Evolutionary conservation across 2,888 invertebrate genomes (phyloP).

Genomic region (Ashinkailepas kermadecensis): DNA sequence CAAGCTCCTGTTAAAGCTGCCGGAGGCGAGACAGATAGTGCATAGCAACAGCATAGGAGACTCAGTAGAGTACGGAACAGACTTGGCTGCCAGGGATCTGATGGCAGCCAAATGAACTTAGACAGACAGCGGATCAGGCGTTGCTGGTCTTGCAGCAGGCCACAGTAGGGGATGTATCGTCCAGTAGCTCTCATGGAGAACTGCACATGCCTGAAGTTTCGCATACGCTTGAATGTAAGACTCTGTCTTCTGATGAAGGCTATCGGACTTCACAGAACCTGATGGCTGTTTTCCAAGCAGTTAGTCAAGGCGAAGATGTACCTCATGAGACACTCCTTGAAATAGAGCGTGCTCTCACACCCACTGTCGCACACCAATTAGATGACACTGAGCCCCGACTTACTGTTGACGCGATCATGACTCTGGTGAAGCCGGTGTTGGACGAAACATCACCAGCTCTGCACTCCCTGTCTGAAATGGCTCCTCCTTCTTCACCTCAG

Average conservation of each 20-base stretch:
- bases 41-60: too few species aligned
- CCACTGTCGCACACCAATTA: neutral
- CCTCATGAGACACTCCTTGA: neutral
- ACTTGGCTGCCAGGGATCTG: neutral
- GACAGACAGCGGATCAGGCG: neutral
- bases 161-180: neutral
- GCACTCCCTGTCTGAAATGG: neutral
- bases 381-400: neutral
- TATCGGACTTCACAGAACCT: neutral
- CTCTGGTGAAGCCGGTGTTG: neutral
- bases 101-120: neutral
- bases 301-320: neutral
- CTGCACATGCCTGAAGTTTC: neutral
- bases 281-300: neutral
- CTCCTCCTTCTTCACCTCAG: neutral
- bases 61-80: neutral
- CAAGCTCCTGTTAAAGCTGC: neutral
- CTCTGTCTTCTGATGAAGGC: neutral
- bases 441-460: neutral
- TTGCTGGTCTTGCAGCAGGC: neutral
- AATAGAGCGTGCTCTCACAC: neutral
- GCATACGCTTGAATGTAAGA: too few species aligned
- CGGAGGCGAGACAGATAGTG: neutral
- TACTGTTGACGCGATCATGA: neutral
- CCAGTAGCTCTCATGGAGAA: neutral